phyloP scores from a whole-genome alignment of 1,140 invertebrate genomes.

The Parasteatoda tepidariorum region DNA sequence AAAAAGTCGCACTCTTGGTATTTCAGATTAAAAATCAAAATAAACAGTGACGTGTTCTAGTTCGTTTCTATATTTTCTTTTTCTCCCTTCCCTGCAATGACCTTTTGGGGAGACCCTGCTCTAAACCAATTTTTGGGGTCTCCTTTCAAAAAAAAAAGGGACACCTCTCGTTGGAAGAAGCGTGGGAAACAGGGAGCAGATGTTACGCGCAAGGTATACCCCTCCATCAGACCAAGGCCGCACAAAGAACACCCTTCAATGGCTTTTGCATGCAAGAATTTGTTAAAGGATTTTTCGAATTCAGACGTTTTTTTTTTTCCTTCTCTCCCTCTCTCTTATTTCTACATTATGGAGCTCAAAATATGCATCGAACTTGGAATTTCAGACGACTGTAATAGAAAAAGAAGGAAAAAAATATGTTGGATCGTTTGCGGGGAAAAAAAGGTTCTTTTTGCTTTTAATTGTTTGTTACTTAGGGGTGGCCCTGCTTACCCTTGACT shows the following conservation, averaged over 20 bases:
- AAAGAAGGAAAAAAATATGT: background rate
- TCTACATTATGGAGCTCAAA: background rate
- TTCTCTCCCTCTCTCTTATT: background rate
- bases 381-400: background rate
- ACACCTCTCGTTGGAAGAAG: constrained; percentile 15
- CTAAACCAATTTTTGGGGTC: background rate
- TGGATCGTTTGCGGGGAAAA: background rate
- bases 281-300: constrained; percentile 22
- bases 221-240: background rate
- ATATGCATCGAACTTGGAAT: background rate
- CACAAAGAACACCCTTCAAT: constrained; percentile 20
- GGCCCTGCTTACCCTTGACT: background rate
- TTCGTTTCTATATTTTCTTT: background rate
- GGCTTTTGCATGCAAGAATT: constrained; percentile 2
- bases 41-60: constrained; percentile 5
- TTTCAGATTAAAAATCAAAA: constrained; percentile 9
- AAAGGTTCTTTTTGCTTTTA: background rate
- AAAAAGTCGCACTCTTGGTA: background rate
- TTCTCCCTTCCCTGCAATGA: background rate
- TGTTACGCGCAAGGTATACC: constrained; percentile 28
- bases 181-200: constrained; percentile 31
- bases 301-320: background rate
- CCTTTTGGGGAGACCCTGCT: background rate
- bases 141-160: background rate
- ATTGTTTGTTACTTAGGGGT: background rate